Percentiles rank a stretch among this genome's conserved stretches.
phyloP scores from a whole-genome alignment of 2,888 invertebrate species.

The Drepana falcataria region DNA sequence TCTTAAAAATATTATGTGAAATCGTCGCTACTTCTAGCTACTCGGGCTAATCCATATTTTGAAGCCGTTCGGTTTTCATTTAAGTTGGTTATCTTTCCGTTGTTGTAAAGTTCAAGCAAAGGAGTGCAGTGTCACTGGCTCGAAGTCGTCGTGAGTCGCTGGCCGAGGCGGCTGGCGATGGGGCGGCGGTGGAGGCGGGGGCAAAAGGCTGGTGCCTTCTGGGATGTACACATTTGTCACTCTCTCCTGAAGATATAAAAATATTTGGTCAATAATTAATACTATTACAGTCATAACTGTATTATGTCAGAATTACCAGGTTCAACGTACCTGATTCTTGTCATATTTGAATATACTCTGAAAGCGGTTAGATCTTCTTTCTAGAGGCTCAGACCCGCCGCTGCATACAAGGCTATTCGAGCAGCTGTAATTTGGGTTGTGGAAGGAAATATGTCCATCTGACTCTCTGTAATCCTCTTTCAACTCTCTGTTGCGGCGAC shows the following conservation, averaged over 20 bases:
- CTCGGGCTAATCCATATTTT: slow-evolving; percentile 13
- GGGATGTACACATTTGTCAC: slow-evolving; percentile 81
- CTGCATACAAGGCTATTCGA: slow-evolving; percentile 55
- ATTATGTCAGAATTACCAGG: neutral
- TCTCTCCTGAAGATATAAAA: slow-evolving; percentile 69
- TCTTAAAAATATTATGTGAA: slow-evolving; percentile 3
- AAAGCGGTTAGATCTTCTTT: slow-evolving; percentile 55
- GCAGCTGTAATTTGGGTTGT: slow-evolving; percentile 90
- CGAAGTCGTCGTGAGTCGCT: slow-evolving; percentile 80
- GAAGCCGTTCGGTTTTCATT: slow-evolving; percentile 8
- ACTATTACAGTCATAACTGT: neutral
- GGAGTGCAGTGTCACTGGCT: slow-evolving; percentile 76
- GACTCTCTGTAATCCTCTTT: slow-evolving; percentile 71
- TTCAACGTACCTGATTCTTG: slow-evolving; percentile 80
- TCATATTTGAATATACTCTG: slow-evolving; percentile 87
- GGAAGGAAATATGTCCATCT: slow-evolving; percentile 88
- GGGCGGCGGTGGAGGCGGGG: slow-evolving; percentile 77
- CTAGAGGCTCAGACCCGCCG: slow-evolving; percentile 54
- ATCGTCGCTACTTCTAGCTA: slow-evolving; percentile 13
- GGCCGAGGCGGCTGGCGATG: slow-evolving; percentile 75
- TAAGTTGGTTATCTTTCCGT: slow-evolving; percentile 2
- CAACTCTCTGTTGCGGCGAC: slow-evolving; percentile 36
- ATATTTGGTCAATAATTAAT: neutral
- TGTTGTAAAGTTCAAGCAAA: slow-evolving; percentile 48
- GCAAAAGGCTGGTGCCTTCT: slow-evolving; percentile 83